A percentile compares a stretch with the other conserved stretches of the same genome.
Conservation (phyloP, 2,888 invertebrate genomes). For the Conistra vaccinii region DNA sequence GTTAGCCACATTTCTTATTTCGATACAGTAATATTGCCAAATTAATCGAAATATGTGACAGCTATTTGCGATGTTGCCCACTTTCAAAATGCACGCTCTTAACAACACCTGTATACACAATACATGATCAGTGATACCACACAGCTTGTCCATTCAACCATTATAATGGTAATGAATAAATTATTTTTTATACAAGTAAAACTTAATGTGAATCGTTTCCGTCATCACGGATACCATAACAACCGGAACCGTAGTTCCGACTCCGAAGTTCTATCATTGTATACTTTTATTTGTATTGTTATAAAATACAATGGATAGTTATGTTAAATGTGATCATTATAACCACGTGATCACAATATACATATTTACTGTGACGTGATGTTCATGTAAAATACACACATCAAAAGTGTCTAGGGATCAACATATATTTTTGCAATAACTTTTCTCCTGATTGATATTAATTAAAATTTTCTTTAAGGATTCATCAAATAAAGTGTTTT, state of each 20-base stretch:
- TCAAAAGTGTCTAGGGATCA: no score
- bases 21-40: no score
- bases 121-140: not conserved
- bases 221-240: constrained; percentile 45
- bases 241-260: constrained; percentile 66
- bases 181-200: constrained; percentile 23
- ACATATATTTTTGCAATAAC: no score
- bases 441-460: no score
- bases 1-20: no score
- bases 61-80: no score
- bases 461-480: no score
- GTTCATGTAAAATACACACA: constrained; percentile 23
- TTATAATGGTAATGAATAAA: constrained; percentile 31
- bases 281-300: constrained; percentile 44
- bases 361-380: no score
- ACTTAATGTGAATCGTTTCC: constrained; percentile 50
- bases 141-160: constrained; percentile 33
- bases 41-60: no score
- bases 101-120: not conserved
- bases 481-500: no score
- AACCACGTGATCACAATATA: no score
- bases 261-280: constrained; percentile 43
- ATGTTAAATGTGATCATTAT: constrained; percentile 18
- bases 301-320: constrained; percentile 28
- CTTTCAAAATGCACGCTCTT: no score